These are phyloP conservation scores for Polia nebulosa DNA, from an alignment of 2,888 invertebrate genomes.

Conservation along the genomic window DNA sequence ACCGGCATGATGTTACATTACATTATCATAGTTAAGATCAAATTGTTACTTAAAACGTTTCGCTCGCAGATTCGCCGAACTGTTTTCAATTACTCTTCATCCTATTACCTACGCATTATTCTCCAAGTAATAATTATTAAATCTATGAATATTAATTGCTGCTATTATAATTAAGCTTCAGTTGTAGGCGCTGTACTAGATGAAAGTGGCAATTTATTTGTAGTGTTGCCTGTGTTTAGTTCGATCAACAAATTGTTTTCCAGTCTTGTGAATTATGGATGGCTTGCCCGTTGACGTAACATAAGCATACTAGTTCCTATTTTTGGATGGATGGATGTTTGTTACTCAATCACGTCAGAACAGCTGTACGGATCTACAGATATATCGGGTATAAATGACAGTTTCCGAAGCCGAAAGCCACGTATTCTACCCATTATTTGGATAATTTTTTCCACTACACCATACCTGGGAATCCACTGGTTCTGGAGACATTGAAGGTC, in stretches of 20 bases:
- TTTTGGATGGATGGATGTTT: no score
- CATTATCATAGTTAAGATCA: constrained; percentile 18
- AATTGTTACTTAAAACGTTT: constrained; percentile 15
- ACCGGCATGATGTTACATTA: background rate
- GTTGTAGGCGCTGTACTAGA: constrained; percentile 25
- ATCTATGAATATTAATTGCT: constrained; percentile 67
- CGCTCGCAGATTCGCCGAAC: background rate
- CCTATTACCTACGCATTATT: constrained; percentile 50
- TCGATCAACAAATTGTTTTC: background rate
- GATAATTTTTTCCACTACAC: no score
- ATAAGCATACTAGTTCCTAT: no score
- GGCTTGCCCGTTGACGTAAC: no score
- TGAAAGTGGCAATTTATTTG: constrained; percentile 17
- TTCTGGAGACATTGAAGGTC: no score
- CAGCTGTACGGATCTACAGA: no score
- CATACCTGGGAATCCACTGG: no score
- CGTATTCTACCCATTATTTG: no score
- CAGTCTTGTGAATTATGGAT: no score
- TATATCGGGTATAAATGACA: no score
- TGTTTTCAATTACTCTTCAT: constrained; percentile 59
- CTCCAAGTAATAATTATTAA: constrained; percentile 54
- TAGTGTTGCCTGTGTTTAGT: background rate
- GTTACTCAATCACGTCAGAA: no score
- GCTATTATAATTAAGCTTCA: constrained; percentile 57
- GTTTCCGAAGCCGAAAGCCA: no score